Evolutionary conservation across 2,888 invertebrate genomes (phyloP).

Genomic region (Synergus itoensis): DNA sequence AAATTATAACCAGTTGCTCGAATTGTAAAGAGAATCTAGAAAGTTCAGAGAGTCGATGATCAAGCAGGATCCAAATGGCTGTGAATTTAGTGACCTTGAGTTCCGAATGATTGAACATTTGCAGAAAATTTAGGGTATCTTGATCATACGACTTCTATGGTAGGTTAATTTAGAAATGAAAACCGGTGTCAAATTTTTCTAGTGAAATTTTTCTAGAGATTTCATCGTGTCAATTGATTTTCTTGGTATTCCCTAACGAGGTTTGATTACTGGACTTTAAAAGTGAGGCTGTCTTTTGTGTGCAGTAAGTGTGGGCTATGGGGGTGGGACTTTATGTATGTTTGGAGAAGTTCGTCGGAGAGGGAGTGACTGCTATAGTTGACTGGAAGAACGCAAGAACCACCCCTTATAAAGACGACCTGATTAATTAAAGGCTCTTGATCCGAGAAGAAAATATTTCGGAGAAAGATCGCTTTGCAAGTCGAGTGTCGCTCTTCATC

Average conservation of each 20-base stretch:
- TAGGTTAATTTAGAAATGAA: neutral
- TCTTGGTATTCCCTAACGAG: slow-evolving; percentile 49
- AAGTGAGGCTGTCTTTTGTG: slow-evolving; percentile 65
- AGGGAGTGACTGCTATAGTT: slow-evolving; percentile 67
- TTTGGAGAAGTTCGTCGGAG: slow-evolving; percentile 66
- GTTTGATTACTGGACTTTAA: slow-evolving; percentile 55
- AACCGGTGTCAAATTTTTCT: neutral
- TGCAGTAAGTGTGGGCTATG: slow-evolving; percentile 43
- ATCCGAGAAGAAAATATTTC: slow-evolving; percentile 28
- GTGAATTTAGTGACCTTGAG: slow-evolving; percentile 18
- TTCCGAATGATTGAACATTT: neutral
- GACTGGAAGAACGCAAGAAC: slow-evolving; percentile 68
- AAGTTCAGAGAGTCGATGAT: slow-evolving; percentile 18
- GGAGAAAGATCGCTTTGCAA: too few species aligned
- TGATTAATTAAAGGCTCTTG: neutral
- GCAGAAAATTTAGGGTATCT: neutral
- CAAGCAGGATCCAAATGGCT: neutral
- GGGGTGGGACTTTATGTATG: slow-evolving; percentile 49
- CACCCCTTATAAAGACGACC: slow-evolving; percentile 41
- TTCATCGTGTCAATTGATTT: neutral
- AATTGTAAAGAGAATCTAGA: slow-evolving; percentile 2
- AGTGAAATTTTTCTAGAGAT: neutral
- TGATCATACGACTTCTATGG: neutral
- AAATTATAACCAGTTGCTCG: slow-evolving; percentile 28
- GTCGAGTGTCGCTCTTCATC: neutral